A percentile compares a stretch with the other conserved stretches of the same genome.
Evolutionary conservation across 2,113 vertebrate genomes (phyloP).

Genomic region (Nymphicus hollandicus): DNA sequence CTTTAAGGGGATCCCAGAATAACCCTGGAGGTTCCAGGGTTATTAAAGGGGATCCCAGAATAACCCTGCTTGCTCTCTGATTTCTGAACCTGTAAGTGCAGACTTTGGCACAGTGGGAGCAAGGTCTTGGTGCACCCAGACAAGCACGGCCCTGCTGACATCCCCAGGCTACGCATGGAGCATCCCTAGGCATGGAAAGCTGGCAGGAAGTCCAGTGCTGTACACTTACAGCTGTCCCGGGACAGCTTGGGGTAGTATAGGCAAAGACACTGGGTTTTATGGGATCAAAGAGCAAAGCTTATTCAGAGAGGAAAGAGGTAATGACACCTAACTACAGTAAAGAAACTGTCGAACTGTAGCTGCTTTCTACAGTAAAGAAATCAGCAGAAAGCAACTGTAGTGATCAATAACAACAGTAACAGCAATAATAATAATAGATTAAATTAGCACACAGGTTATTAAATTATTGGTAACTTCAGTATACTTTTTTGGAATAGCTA

Average conservation of each 20-base stretch:
- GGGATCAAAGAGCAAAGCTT: background rate
- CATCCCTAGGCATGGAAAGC: background rate
- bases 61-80: background rate
- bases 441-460: background rate
- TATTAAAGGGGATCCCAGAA: background rate
- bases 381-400: background rate
- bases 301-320: background rate
- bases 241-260: background rate
- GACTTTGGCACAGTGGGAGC: rapidly evolving
- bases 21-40: background rate
- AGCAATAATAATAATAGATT: background rate
- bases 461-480: background rate
- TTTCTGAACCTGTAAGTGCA: background rate
- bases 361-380: background rate
- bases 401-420: background rate
- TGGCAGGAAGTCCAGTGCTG: background rate
- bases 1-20: background rate
- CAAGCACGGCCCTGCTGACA: rapidly evolving
- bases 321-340: background rate
- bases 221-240: background rate
- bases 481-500: background rate
- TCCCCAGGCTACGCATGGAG: rapidly evolving
- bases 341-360: background rate
- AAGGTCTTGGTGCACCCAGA: rapidly evolving
- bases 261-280: background rate